These are phyloP conservation scores for Latrodectus elegans DNA, from an alignment of 2,888 invertebrate species.

Conservation along the genomic window DNA sequence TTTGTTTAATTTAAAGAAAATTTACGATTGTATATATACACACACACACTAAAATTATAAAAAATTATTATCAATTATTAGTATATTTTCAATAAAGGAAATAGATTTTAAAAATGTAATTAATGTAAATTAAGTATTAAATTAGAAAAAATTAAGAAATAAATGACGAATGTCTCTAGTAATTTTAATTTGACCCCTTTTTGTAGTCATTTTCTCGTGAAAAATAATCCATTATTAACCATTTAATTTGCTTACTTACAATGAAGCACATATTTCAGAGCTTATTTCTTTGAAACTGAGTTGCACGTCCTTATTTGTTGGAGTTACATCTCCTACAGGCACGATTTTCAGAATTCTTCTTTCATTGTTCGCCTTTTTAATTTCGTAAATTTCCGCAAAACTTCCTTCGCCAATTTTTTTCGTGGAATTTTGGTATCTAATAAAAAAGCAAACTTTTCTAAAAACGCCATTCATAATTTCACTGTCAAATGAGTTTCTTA, in stretches of 20 bases:
- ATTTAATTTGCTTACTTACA: conserved; percentile 6
- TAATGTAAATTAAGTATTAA: no score
- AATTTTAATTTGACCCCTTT: no score
- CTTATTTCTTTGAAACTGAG: conserved; percentile 23
- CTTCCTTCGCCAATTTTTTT: conserved; percentile 26
- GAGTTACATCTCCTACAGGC: conserved; percentile 12
- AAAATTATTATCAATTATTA: no score
- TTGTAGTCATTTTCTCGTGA: no score
- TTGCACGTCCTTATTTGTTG: conserved; percentile 5
- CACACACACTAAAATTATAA: no score
- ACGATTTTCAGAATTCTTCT: conserved; percentile 29
- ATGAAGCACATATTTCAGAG: conserved; percentile 21
- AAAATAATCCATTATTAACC: no score
- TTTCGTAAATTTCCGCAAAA: conserved; percentile 34
- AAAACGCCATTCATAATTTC: not conserved
- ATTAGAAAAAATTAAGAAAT: no score
- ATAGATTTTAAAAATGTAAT: no score
- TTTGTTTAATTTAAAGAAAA: no score
- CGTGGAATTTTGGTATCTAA: not conserved
- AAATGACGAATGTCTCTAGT: no score
- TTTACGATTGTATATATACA: no score
- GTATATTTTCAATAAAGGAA: no score
- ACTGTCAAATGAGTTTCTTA: not conserved
- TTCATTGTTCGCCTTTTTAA: not conserved
- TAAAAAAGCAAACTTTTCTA: not conserved